These are phyloP conservation scores for Anguilla marmorata DNA, from an alignment of 2,797 vertebrate genomes.

Conservation along the genomic window DNA sequence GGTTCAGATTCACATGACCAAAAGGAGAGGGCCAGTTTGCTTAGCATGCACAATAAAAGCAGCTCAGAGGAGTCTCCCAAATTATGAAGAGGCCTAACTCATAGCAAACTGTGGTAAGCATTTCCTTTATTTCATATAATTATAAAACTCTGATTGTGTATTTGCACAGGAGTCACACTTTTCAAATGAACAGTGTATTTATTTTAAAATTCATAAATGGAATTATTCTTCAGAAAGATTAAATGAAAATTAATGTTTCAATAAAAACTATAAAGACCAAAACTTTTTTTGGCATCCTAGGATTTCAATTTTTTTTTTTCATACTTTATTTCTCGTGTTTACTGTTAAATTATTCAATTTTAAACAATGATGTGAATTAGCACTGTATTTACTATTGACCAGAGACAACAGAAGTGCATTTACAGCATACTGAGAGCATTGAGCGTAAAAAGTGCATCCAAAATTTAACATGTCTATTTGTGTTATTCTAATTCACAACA, in stretches of 20 bases:
- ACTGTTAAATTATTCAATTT: too few relatives aligned
- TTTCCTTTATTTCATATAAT: not conserved
- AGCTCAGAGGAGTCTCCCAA: not conserved
- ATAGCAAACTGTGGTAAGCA: constrained; percentile 29
- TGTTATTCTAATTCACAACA: too few relatives aligned
- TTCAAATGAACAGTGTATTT: not conserved
- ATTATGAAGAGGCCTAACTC: not conserved
- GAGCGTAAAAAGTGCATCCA: not conserved
- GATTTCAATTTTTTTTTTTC: not conserved
- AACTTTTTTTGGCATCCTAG: not conserved
- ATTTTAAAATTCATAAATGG: not conserved
- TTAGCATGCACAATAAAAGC: constrained; percentile 18
- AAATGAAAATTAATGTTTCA: not conserved
- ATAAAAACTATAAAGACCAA: not conserved
- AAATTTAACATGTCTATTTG: too few relatives aligned
- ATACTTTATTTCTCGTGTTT: not conserved
- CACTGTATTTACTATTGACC: not conserved
- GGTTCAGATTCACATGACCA: constrained; percentile 21
- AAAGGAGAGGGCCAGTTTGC: not conserved
- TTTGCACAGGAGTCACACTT: not conserved
- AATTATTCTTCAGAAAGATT: too few relatives aligned
- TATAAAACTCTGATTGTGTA: not conserved
- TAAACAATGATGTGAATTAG: too few relatives aligned
- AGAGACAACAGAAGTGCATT: not conserved
- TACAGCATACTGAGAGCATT: not conserved